Evolutionary conservation across 2,888 invertebrate species (phyloP), one percentile per base, ranked within the genome.

Genomic region (Agrotis exclamationis): DNA sequence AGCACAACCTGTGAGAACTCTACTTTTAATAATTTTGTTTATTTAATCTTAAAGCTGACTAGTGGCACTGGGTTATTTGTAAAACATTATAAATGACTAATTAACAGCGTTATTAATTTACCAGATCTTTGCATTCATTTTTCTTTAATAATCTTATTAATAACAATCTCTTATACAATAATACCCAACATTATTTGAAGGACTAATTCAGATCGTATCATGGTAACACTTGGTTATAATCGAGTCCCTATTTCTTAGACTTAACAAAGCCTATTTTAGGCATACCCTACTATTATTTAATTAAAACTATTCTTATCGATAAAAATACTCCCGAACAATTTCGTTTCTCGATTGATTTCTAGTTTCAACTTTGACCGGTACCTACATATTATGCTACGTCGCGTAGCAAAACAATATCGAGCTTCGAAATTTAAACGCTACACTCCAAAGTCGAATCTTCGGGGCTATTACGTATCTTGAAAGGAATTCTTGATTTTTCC

Each of bases 31-130:
- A 83, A 85, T 79, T 82, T 80, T 86, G 76, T 80, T 80, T 63
- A 78, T 76, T 85, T 80, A 83, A 67, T 76, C 75, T 84, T 85
- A 74, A 70, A 76, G 71, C 79, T 91, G 91, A 91, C 91, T 91
- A 91, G 91, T 85, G 83, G 83, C 80, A 85, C 81, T 76, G 81
- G 81, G 70, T 76, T 76, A 69, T 74, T 64, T 63, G 39, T 54
- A 78, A 78, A 69, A 74, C 45, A 71, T 67, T 60, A 54, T 59
- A 74, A 57, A 72, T 39, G 24, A 72, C 65, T 81, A 76, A 51
- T 56, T 73, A 76, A 62, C 58, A 54, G 69, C 60, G 50, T 66
- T 56, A 57, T 51, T 65, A 47, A 53, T 33, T 50, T 71, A 74
- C 59, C 80, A 82, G 83, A 85, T 79, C 85, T 79, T 77, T 68